Base-by-base conservation (phyloP, 2,113 vertebrate species). In the Spea bombifrons region DNA sequence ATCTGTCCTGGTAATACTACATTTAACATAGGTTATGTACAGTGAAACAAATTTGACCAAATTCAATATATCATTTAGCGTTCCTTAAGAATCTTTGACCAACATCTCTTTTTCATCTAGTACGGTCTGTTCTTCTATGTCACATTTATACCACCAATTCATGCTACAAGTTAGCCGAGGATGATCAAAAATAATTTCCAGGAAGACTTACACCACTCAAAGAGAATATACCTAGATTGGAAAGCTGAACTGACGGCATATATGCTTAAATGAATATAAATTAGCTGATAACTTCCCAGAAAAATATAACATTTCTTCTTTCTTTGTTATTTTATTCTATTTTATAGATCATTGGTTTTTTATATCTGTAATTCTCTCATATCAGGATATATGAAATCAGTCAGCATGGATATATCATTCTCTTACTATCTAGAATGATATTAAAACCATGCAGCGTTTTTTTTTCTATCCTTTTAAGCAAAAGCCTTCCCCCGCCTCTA, bases 391-490 rank as follows among this genome's bases (percentile, higher is more conserved):
- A 91, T 89, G 89, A 93, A 94, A 93, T 94, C 94, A 95, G 94
- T 93, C 91, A 92, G 91, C 92, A 92, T 95, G 93, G 71, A 80
- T 95, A 94, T 97, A 97, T 98, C 94, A 94, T 91, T 94, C 94
- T 88, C 80, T 91, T 91, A 88, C 91, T 92, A 93, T 92, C 92
- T 94, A 93, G 89, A 91, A 91, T 93, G 88, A 93, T 93, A 95
- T 97, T 94, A 95, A 97, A 95, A 94, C 86, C 94, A 91, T 91
- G 92, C 89, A 83, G 73, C 71, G 67, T 80, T 80, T 79, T 78
- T 89, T 92, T 94, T 95, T 92, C 88, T 91, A 85, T 91, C 90
- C 92, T 93, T 96, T 93, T 95, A 92, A 92, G 91, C 91, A 91
- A 89, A 87, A 87, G 89, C 87, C 85, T 82, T 75, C 72, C 85